phyloP scores from a whole-genome alignment of 2,113 vertebrate species.

The Eurypyga helias region DNA sequence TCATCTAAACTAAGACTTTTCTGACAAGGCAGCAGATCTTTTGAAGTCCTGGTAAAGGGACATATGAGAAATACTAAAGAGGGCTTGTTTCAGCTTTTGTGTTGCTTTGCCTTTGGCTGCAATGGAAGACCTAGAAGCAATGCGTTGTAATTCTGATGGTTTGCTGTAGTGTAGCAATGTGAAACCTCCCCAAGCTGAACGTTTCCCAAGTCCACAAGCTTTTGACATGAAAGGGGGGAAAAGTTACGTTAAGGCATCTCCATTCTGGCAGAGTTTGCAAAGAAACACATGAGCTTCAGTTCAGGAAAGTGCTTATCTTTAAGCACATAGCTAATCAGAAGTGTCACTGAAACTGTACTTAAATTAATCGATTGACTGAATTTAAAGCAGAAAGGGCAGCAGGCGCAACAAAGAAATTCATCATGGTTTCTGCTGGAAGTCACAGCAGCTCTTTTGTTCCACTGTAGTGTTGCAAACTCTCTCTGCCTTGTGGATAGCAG shows the following conservation, averaged over 20 bases:
- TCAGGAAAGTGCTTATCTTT: background rate
- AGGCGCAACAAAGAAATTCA: background rate
- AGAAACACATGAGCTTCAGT: background rate
- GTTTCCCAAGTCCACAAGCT: background rate
- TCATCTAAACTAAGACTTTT: background rate
- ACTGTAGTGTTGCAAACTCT: background rate
- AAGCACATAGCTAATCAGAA: background rate
- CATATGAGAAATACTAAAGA: background rate
- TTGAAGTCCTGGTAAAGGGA: background rate
- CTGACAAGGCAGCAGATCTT: background rate
- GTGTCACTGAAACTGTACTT: background rate
- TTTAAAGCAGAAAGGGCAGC: background rate
- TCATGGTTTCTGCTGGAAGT: background rate
- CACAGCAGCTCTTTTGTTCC: background rate
- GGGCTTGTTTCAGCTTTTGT: background rate
- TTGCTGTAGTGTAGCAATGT: background rate
- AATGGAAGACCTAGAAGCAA: background rate
- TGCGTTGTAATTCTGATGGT: background rate
- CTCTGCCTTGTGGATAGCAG: background rate
- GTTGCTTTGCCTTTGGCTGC: background rate
- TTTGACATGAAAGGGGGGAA: background rate
- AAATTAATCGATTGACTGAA: background rate
- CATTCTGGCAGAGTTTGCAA: background rate
- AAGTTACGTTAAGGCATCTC: background rate
- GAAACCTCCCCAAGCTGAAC: background rate